Percentiles rank a stretch among this genome's conserved stretches.
Evolutionary conservation across 2,113 vertebrate species (phyloP).

Genomic region (Hepsetus odoe): DNA sequence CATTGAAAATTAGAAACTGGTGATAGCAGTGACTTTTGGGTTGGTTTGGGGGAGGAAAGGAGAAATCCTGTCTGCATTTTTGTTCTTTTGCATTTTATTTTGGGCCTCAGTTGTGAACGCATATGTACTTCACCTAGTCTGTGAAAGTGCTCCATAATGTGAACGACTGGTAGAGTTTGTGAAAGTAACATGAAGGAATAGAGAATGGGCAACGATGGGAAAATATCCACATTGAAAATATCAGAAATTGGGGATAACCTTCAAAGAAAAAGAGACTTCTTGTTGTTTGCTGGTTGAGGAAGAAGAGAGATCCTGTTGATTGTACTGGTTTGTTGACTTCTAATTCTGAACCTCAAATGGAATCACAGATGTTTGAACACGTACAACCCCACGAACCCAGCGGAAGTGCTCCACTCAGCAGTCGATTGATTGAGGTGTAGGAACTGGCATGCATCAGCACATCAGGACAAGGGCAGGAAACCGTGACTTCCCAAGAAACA

Average conservation of each 20-base stretch:
- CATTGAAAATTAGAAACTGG: slow-evolving; percentile 14
- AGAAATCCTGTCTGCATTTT: slow-evolving; percentile 23
- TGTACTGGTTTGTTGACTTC: neutral
- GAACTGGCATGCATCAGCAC: neutral
- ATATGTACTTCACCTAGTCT: slow-evolving; percentile 19
- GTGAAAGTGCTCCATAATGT: neutral
- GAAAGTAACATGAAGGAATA: slow-evolving; percentile 34
- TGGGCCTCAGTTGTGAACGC: neutral
- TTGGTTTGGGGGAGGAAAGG: slow-evolving; percentile 8
- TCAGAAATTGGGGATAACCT: neutral
- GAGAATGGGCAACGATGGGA: neutral
- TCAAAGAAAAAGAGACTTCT: neutral
- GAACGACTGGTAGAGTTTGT: slow-evolving; percentile 71
- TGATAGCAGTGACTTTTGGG: neutral
- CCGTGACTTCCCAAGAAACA: neutral
- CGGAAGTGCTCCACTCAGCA: neutral
- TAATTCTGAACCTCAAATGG: neutral
- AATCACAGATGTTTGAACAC: slow-evolving; percentile 1
- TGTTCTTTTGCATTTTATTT: slow-evolving; percentile 10
- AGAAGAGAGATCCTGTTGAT: slow-evolving; percentile 7
- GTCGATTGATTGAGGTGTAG: slow-evolving; percentile 47
- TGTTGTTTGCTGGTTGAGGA: neutral
- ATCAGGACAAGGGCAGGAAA: neutral
- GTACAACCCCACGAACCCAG: neutral
- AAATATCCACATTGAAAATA: neutral